Conservation (phyloP, 2,113 vertebrate genomes). For the Hemibagrus wyckioides region DNA sequence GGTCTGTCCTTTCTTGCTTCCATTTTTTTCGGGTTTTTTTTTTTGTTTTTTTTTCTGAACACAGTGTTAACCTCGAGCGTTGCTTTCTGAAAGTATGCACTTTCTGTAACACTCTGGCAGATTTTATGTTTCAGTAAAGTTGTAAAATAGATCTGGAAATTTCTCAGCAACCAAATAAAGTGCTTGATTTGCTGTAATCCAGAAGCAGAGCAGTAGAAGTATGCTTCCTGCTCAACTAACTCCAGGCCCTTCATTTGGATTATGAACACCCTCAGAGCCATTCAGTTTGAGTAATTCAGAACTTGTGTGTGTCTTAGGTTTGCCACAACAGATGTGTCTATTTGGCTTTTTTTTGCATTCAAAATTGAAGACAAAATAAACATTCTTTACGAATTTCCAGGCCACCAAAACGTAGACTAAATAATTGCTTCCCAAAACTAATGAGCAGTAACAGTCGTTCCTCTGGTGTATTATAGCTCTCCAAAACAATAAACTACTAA, state of each 20-base stretch:
- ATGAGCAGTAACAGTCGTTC: no score
- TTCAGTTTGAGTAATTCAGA: neutral
- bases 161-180: neutral
- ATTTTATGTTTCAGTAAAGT: neutral
- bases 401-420: no score
- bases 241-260: neutral
- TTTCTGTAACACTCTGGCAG: neutral
- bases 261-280: neutral
- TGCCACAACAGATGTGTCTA: neutral
- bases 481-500: no score
- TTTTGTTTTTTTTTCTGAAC: neutral
- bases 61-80: neutral
- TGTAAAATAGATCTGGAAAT: neutral
- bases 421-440: no score
- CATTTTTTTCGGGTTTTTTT: slow-evolving; percentile 47
- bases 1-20: slow-evolving; percentile 34
- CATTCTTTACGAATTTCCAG: no score
- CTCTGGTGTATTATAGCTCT: no score
- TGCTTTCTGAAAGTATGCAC: neutral
- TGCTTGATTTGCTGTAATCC: neutral
- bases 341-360: neutral
- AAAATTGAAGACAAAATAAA: no score
- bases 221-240: neutral
- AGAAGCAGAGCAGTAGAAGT: neutral
- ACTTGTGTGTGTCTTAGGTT: neutral